phyloP scores from a whole-genome alignment of 1,140 invertebrate species.

The Laupala kohalensis region DNA sequence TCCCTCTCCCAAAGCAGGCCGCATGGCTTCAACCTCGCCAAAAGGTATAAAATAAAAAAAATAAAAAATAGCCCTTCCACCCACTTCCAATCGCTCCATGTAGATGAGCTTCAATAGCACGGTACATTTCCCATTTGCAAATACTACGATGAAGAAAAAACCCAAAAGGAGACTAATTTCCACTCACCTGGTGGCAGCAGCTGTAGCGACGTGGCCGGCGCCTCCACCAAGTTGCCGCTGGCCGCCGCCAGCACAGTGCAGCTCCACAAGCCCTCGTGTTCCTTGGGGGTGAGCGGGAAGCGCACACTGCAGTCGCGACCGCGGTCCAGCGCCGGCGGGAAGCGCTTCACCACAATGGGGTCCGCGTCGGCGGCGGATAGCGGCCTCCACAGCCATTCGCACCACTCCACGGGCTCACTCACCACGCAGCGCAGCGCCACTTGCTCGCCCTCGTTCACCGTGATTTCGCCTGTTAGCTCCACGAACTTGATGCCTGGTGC shows the following conservation, averaged over 20 bases:
- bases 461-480: conserved; percentile 29
- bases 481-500: conserved; percentile 23
- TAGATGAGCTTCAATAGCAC: too few relatives aligned
- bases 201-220: conserved; percentile 28
- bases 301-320: conserved; percentile 32
- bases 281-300: conserved; percentile 30
- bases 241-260: conserved; percentile 28
- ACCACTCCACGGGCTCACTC: conserved; percentile 30
- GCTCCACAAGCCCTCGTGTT: conserved; percentile 32
- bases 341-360: conserved; percentile 27
- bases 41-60: too few relatives aligned
- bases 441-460: conserved; percentile 30
- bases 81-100: too few relatives aligned
- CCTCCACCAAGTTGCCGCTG: conserved; percentile 26
- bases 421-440: conserved; percentile 28
- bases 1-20: too few relatives aligned
- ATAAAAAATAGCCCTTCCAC: too few relatives aligned
- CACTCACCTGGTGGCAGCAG: conserved; percentile 26
- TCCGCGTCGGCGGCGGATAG: conserved; percentile 27
- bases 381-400: conserved; percentile 32
- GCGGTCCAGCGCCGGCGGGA: conserved; percentile 26
- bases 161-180: too few relatives aligned
- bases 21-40: too few relatives aligned
- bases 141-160: too few relatives aligned
- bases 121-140: too few relatives aligned